phyloP scores from a whole-genome alignment of 2,888 invertebrate species.

The Macrophya annulata region DNA sequence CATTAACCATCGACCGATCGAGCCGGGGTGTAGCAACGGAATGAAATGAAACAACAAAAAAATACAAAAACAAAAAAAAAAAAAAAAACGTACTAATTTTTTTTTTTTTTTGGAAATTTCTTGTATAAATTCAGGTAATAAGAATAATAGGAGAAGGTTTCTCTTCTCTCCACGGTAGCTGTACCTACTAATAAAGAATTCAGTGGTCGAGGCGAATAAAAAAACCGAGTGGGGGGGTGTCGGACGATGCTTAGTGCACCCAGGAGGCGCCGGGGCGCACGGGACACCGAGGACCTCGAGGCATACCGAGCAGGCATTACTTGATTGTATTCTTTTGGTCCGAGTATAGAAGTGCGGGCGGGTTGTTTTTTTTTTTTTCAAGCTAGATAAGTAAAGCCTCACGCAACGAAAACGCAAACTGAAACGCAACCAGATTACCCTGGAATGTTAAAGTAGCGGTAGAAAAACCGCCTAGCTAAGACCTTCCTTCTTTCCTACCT shows the following conservation, averaged over 20 bases:
- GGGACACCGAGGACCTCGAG: conserved; percentile 64
- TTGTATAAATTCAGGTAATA: too few relatives aligned
- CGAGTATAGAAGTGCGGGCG: neutral
- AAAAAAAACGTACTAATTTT: neutral
- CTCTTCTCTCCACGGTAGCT: neutral
- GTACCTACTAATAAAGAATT: conserved; percentile 60
- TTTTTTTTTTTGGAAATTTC: too few relatives aligned
- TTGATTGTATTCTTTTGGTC: conserved; percentile 74
- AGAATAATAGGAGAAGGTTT: neutral
- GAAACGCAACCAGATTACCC: conserved; percentile 41
- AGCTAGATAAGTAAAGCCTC: neutral
- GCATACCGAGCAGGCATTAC: conserved; percentile 79
- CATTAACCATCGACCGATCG: conserved; percentile 1
- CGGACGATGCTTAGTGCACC: conserved; percentile 73
- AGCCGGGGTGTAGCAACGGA: neutral
- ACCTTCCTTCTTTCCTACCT: neutral
- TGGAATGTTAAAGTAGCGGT: conserved; percentile 6
- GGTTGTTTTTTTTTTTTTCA: too few relatives aligned
- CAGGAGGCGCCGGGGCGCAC: conserved; percentile 71
- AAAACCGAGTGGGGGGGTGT: conserved; percentile 19
- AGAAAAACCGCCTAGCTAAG: conserved; percentile 29
- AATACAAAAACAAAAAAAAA: neutral
- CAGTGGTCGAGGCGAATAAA: conserved; percentile 55
- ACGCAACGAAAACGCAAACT: conserved; percentile 17
- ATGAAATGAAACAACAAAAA: neutral